phyloP scores from a whole-genome alignment of 2,888 invertebrate species.

The Suillia variegata region DNA sequence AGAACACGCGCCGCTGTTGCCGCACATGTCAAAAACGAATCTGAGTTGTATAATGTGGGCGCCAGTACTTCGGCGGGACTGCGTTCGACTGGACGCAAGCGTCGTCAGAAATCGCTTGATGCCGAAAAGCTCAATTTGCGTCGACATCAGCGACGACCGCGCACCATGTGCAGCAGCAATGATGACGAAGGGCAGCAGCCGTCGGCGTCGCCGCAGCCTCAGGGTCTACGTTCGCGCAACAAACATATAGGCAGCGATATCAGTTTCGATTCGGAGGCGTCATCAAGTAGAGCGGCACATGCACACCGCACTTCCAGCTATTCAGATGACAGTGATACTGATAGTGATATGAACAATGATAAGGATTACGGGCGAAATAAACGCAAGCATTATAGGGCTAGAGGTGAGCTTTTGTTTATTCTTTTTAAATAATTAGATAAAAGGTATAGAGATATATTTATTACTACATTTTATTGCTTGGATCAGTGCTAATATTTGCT shows the following conservation, averaged over 20 bases:
- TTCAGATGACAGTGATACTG: too few relatives aligned
- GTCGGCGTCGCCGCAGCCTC: background rate
- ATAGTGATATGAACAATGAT: too few relatives aligned
- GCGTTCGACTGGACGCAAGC: constrained; percentile 41
- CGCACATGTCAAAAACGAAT: constrained; percentile 24
- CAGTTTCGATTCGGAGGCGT: too few relatives aligned
- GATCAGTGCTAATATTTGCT: too few relatives aligned
- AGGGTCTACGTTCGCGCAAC: background rate
- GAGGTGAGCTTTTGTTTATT: too few relatives aligned
- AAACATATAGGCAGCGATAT: background rate
- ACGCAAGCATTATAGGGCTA: too few relatives aligned
- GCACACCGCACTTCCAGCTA: too few relatives aligned
- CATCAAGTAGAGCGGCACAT: too few relatives aligned
- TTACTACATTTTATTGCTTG: too few relatives aligned
- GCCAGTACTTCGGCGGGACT: constrained; percentile 54
- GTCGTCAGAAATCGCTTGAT: constrained; percentile 33
- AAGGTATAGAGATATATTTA: too few relatives aligned
- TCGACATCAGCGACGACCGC: background rate
- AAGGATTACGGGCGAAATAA: too few relatives aligned
- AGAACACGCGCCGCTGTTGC: background rate
- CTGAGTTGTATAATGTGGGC: constrained; percentile 49
- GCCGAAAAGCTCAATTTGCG: constrained; percentile 27
- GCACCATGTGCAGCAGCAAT: constrained; percentile 19
- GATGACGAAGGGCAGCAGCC: background rate
- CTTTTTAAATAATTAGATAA: too few relatives aligned